These are phyloP conservation scores for Polyodon spathula DNA, from an alignment of 2,113 vertebrate species.

Conservation along the genomic window DNA sequence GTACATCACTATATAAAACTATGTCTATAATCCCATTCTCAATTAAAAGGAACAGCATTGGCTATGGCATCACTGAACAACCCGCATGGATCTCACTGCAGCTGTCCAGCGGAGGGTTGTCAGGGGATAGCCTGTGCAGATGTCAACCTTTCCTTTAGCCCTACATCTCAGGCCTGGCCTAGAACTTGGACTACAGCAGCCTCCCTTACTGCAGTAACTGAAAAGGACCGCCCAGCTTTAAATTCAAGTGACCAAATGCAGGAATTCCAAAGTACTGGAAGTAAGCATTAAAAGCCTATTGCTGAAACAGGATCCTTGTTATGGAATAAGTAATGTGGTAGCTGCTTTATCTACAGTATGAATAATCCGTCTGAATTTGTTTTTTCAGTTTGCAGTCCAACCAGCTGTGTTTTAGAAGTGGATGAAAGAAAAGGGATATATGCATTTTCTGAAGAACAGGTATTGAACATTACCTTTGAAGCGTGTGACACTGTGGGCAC, in stretches of 20 bases:
- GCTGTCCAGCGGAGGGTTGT: conserved; percentile 6
- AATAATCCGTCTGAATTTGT: neutral
- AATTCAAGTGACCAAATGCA: conserved; percentile 18
- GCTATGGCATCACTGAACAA: conserved; percentile 19
- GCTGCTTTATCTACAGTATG: neutral
- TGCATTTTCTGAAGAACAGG: conserved; percentile 54
- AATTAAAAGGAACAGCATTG: conserved; percentile 3
- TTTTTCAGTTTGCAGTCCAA: conserved; percentile 34
- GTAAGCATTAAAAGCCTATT: conserved; percentile 25
- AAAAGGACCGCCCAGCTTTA: conserved; percentile 21
- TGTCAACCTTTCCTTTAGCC: neutral
- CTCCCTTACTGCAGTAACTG: conserved; percentile 3
- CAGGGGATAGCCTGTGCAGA: conserved; percentile 8
- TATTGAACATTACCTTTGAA: conserved; percentile 57
- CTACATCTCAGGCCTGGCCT: neutral
- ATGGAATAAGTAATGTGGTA: neutral
- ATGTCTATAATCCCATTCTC: neutral
- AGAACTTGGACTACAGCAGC: conserved; percentile 7
- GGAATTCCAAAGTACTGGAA: conserved; percentile 31
- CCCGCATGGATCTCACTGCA: conserved; percentile 3
- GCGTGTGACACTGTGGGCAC: conserved; percentile 38
- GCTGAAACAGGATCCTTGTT: neutral
- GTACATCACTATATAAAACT: neutral
- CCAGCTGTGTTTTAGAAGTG: conserved; percentile 19
- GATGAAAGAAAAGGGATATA: conserved; percentile 29